Base-by-base conservation (phyloP, 2,113 vertebrate genomes). In the Coregonus clupeaformis region DNA sequence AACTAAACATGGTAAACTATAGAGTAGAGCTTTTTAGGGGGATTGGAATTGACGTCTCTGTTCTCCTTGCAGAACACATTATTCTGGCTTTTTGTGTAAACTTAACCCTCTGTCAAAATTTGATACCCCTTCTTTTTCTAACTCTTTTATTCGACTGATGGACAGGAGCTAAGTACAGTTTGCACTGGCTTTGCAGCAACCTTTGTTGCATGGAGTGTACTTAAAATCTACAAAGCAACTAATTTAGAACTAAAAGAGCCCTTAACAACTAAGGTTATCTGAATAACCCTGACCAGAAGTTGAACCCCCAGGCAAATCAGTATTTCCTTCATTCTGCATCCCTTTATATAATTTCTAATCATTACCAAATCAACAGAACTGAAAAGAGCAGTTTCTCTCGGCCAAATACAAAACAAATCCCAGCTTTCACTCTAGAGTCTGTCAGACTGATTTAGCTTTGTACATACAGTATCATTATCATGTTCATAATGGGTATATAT, bases 401-500 rank as follows among this genome's bases (percentile, higher is more conserved):
- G 13, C 27, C 27, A 47, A 47, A 47, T 47, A 47, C 6, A n/a
- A n/a, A n/a, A n/a, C n/a, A n/a, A n/a, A 6, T 47, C 45, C 6
- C 3, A 13, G 6, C 45, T 71, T 29, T 16, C n/a, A 6, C 4
- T n/a, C 27, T 7, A 6, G 14, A 12, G 6, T 2, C 52, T 71
- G 69, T 59, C n/a, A n/a, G n/a, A n/a, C n/a, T n/a, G n/a, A n/a
- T n/a, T n/a, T n/a, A n/a, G n/a, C n/a, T n/a, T n/a, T n/a, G n/a
- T n/a, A n/a, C n/a, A n/a, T n/a, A n/a, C n/a, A n/a, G n/a, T n/a
- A n/a, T n/a, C n/a, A n/a, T n/a, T n/a, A n/a, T n/a, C 69, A 71
- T 55, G 69, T 24, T 47, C 27, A 68, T 68, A 68, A 72, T 67
- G 45, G 62, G 68, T 27, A 72, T 57, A 45, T 60, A 20, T 24